These are phyloP conservation scores for Callipepla californica DNA, from an alignment of 2,113 vertebrate species.

Conservation along the genomic window DNA sequence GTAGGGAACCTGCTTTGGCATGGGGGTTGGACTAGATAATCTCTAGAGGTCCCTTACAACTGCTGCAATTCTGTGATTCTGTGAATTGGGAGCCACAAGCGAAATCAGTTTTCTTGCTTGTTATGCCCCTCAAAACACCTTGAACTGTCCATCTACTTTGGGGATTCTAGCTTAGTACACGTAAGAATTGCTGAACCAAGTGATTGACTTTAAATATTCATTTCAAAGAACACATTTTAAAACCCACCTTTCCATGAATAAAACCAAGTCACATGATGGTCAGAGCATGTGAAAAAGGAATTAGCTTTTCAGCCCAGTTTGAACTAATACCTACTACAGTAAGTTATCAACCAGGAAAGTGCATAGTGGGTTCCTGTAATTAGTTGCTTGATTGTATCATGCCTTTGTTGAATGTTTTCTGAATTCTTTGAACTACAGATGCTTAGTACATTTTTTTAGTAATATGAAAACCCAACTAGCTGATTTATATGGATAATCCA, in stretches of 20 bases:
- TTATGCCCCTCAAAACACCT: neutral
- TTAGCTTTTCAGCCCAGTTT: neutral
- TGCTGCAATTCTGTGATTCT: no score
- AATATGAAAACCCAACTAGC: neutral
- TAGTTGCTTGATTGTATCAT: neutral
- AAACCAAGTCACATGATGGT: neutral
- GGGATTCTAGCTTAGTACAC: neutral
- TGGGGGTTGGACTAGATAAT: no score
- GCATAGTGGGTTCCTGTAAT: neutral
- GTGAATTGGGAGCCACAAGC: neutral
- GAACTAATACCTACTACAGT: neutral
- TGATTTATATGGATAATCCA: neutral
- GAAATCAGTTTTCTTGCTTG: neutral
- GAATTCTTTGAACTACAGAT: neutral
- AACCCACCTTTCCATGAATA: neutral
- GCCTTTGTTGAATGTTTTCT: neutral
- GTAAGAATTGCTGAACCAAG: neutral
- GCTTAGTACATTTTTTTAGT: neutral
- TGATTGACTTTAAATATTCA: neutral
- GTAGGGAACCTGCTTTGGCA: no score
- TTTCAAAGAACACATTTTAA: neutral
- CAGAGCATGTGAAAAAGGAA: fast-evolving
- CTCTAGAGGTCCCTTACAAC: no score
- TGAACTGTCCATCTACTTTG: neutral
- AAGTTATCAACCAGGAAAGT: neutral